Conservation (phyloP, 2,797 vertebrate genomes). For the Vultur gryphus region DNA sequence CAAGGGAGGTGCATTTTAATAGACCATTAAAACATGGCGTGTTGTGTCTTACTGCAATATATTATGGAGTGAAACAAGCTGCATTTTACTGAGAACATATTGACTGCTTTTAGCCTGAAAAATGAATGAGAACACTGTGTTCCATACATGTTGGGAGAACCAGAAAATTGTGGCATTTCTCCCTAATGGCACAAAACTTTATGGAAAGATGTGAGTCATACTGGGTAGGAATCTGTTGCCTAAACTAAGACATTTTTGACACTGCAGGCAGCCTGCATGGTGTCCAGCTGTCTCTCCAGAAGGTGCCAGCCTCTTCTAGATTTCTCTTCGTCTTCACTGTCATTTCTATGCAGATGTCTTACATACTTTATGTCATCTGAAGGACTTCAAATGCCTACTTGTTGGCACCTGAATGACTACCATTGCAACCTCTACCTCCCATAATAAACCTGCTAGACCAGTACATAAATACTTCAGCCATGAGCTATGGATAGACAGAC, state of each 20-base stretch:
- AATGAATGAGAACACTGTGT: conserved; percentile 12
- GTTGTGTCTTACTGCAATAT: not conserved
- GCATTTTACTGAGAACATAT: not conserved
- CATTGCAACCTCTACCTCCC: not conserved
- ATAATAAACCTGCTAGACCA: not conserved
- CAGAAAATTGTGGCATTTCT: conserved; percentile 1
- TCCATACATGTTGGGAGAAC: not conserved
- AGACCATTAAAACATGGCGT: not conserved
- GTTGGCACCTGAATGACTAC: not conserved
- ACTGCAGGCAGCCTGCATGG: not conserved
- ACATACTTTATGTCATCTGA: not conserved
- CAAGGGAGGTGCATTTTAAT: not conserved
- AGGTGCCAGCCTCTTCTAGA: conserved; percentile 12
- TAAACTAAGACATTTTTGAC: conserved; percentile 25
- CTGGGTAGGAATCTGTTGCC: conserved; percentile 6
- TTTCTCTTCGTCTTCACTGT: not conserved
- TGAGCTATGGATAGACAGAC: not conserved
- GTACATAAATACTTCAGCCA: not conserved
- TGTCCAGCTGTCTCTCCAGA: conserved; percentile 38
- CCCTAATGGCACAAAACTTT: conserved; percentile 9
- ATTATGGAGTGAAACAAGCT: not conserved
- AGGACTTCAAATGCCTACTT: not conserved
- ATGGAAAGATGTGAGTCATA: conserved; percentile 31
- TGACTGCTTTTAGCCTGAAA: not conserved
- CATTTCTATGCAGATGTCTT: not conserved